A percentile compares a stretch with the other conserved stretches of the same genome.
Conservation (phyloP, 2,888 invertebrate species). For the Lycaena phlaeas region DNA sequence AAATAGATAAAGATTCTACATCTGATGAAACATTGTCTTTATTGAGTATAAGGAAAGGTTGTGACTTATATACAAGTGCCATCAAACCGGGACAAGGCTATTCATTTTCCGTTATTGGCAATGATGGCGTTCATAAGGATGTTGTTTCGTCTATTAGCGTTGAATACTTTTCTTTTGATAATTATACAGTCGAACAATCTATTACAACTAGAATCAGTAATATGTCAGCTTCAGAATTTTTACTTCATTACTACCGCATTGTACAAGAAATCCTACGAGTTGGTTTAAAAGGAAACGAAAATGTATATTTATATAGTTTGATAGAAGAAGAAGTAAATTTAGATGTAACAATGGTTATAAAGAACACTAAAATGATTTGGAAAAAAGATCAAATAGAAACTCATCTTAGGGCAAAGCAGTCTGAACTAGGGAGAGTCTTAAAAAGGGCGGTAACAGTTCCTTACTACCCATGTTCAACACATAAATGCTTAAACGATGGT, state of each 20-base stretch:
- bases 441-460: conserved; percentile 77
- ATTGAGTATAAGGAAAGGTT: conserved; percentile 81
- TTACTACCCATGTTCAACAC: conserved; percentile 82
- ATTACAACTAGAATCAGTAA: conserved; percentile 83
- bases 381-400: conserved; percentile 77
- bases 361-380: conserved; percentile 73
- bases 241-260: conserved; percentile 83
- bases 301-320: conserved; percentile 80
- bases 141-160: conserved; percentile 91
- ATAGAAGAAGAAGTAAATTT: conserved; percentile 77
- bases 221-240: conserved; percentile 81
- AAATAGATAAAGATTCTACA: conserved; percentile 80
- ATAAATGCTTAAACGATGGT: conserved; percentile 85
- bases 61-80: conserved; percentile 83
- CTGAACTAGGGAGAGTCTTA: conserved; percentile 75
- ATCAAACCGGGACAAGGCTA: conserved; percentile 82
- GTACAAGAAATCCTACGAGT: conserved; percentile 80
- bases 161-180: conserved; percentile 85
- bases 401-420: conserved; percentile 76
- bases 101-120: conserved; percentile 86
- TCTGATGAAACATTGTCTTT: conserved; percentile 72
- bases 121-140: conserved; percentile 90
- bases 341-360: conserved; percentile 81
- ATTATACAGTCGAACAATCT: conserved; percentile 86
- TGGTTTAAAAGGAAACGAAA: conserved; percentile 77